Conservation (phyloP, 2,888 invertebrate genomes). For the Glyphotaelius pellucidus region DNA sequence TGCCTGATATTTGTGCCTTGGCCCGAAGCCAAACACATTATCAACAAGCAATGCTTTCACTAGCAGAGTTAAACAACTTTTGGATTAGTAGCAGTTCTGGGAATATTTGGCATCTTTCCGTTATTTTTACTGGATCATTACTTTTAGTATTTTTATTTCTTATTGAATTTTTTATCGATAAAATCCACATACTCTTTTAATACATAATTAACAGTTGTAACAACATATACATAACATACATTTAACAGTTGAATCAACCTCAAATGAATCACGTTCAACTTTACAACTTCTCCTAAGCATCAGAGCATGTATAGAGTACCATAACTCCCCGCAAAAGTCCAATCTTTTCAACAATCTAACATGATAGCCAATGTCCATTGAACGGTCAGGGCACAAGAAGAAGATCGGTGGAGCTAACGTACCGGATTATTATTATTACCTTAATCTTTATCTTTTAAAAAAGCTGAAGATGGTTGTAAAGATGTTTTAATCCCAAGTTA, state of each 20-base stretch:
- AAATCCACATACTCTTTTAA: background rate
- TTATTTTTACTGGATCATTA: background rate
- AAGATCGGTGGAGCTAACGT: too few species aligned
- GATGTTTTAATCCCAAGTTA: too few species aligned
- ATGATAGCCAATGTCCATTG: too few species aligned
- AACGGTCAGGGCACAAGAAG: too few species aligned
- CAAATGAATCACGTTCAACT: background rate
- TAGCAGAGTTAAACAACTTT: constrained; percentile 44
- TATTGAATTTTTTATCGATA: background rate
- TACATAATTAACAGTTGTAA: too few species aligned
- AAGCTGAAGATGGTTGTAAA: too few species aligned
- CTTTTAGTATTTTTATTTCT: background rate
- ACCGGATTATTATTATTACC: too few species aligned
- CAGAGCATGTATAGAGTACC: too few species aligned
- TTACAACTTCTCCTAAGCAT: too few species aligned
- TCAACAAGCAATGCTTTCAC: constrained; percentile 48
- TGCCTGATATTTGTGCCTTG: constrained; percentile 32
- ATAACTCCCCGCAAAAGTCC: background rate
- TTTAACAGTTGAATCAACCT: background rate
- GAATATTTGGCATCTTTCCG: background rate
- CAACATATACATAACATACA: too few species aligned
- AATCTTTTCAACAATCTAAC: too few species aligned
- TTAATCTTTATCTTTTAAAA: too few species aligned
- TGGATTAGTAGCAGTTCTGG: background rate
- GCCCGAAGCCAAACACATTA: constrained; percentile 39